Percentiles rank a stretch among this genome's conserved stretches.
These are phyloP conservation scores for Caenorhabditis sp. DNA, from an alignment of 2,888 invertebrate species.

Conservation along the genomic window DNA sequence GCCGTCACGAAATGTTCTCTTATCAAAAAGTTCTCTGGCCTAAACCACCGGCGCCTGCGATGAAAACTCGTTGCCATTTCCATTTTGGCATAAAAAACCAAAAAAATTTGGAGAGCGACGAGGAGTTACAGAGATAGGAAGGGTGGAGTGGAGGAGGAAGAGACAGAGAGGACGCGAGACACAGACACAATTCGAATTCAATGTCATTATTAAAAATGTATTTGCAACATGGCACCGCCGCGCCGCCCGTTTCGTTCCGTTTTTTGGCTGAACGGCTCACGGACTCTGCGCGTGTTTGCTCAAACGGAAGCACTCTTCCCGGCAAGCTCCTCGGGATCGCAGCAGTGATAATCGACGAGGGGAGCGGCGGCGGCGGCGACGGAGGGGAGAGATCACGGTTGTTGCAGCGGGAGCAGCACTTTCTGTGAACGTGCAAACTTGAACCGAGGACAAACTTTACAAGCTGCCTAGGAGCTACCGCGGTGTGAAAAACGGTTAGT, in stretches of 20 bases:
- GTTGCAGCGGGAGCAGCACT: conserved; percentile 20
- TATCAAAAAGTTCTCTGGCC: conserved; percentile 8
- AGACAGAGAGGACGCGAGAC: conserved; percentile 6
- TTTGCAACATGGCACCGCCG: conserved; percentile 30
- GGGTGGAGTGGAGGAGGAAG: not conserved
- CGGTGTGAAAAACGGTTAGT: too few relatives aligned
- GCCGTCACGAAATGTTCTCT: not conserved
- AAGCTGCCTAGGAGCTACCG: not conserved
- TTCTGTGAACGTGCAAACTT: conserved; percentile 55
- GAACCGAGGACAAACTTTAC: conserved; percentile 51
- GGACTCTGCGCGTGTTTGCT: conserved; percentile 6
- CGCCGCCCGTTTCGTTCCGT: conserved; percentile 21
- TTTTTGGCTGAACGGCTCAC: conserved; percentile 32
- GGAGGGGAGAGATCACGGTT: conserved; percentile 3
- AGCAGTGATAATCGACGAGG: conserved; percentile 22
- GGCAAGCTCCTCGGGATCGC: conserved; percentile 20
- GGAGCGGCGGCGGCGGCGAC: conserved; percentile 2
- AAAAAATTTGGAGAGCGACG: conserved; percentile 7
- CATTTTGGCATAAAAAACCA: conserved; percentile 16
- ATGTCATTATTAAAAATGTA: conserved; percentile 36
- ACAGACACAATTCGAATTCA: conserved; percentile 12
- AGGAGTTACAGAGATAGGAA: not conserved
- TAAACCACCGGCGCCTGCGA: not conserved
- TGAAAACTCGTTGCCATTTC: conserved; percentile 14
- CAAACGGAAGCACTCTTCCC: conserved; percentile 26